These are phyloP conservation scores for Falco columbarius DNA, from an alignment of 2,797 vertebrate genomes.

Conservation along the genomic window DNA sequence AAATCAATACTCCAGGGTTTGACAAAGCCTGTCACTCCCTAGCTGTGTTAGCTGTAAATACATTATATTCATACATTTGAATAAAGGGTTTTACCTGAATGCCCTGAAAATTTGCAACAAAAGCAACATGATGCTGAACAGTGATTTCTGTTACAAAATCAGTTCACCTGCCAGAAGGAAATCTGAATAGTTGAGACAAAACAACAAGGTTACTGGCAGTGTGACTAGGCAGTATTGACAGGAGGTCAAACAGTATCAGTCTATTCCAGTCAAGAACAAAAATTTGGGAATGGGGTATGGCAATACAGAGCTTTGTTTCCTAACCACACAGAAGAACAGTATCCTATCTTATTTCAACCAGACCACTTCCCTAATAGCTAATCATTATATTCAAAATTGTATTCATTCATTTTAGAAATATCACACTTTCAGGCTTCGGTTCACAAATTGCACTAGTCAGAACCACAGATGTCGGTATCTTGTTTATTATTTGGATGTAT, in stretches of 20 bases:
- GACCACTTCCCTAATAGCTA: neutral
- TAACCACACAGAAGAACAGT: neutral
- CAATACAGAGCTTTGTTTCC: constrained; percentile 1
- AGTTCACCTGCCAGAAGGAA: neutral
- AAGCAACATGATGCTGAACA: neutral
- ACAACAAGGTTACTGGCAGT: neutral
- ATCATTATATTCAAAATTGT: neutral
- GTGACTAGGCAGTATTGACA: constrained; percentile 11
- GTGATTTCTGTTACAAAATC: neutral
- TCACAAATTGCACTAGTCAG: neutral
- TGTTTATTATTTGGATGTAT: neutral
- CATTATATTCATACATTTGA: neutral
- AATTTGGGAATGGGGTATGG: neutral
- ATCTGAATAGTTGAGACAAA: neutral
- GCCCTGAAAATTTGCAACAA: neutral
- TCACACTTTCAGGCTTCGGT: neutral
- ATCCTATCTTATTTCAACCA: constrained; percentile 14
- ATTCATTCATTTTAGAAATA: constrained; percentile 16
- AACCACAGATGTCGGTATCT: neutral
- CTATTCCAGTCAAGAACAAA: constrained; percentile 38
- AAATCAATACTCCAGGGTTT: neutral
- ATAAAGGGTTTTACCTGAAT: neutral
- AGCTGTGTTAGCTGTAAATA: neutral
- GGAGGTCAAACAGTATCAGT: constrained; percentile 34
- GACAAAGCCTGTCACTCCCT: neutral